These are phyloP conservation scores for Galago senegalensis DNA, from an alignment of 2,797 vertebrate species.

Conservation along the genomic window DNA sequence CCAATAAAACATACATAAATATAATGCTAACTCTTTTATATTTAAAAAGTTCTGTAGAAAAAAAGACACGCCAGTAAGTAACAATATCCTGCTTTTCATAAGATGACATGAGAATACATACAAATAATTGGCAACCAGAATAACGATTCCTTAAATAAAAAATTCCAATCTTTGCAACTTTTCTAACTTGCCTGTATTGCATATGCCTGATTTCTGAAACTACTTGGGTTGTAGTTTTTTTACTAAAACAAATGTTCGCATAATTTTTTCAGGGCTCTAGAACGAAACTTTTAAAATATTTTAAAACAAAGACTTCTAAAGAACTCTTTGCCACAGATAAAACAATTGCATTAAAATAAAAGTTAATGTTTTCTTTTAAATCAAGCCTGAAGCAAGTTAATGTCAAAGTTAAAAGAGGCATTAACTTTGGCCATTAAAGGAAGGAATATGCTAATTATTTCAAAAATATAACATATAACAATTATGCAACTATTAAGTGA, in stretches of 20 bases:
- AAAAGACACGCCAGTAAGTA: background rate
- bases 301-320: background rate
- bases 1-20: background rate
- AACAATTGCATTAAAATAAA: background rate
- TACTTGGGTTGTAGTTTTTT: background rate
- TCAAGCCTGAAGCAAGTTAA: background rate
- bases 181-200: background rate
- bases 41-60: background rate
- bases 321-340: background rate
- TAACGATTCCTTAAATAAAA: background rate
- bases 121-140: background rate
- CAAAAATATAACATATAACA: background rate
- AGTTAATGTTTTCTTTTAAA: slow-evolving; percentile 20
- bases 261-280: background rate
- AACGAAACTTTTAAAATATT: slow-evolving; percentile 34
- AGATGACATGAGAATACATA: background rate
- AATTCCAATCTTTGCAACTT: background rate
- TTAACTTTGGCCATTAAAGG: background rate
- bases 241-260: background rate
- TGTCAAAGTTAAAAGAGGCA: background rate
- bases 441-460: background rate
- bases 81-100: background rate
- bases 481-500: background rate
- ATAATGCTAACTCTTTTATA: background rate
- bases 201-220: background rate